These are phyloP conservation scores for Clamator glandarius DNA, from an alignment of 2,797 vertebrate genomes.

Conservation along the genomic window DNA sequence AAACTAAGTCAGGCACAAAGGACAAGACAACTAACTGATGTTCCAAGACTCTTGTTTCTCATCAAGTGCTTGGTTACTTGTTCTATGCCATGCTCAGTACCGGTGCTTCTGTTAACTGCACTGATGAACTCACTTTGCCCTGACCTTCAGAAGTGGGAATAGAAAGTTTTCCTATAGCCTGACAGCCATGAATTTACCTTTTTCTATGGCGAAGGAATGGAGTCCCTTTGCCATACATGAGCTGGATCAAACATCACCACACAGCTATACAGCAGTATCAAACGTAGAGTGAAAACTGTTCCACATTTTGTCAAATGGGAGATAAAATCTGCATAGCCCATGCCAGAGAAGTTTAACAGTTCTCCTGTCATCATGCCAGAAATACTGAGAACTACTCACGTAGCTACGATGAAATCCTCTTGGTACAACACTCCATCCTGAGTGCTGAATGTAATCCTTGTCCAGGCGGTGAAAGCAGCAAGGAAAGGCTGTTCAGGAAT, in stretches of 20 bases:
- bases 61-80: not conserved
- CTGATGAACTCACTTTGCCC: not conserved
- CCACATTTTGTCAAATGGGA: not conserved
- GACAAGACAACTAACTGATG: not conserved
- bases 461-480: not conserved
- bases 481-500: not conserved
- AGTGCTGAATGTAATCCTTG: not conserved
- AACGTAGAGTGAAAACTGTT: not conserved
- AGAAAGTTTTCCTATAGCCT: not conserved
- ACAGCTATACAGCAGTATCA: not conserved
- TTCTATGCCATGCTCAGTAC: not conserved
- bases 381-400: not conserved
- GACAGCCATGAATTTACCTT: not conserved
- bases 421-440: rapidly evolving
- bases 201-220: not conserved
- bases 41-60: not conserved
- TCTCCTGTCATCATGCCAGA: not conserved
- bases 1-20: not conserved
- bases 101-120: not conserved
- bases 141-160: not conserved
- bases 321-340: not conserved
- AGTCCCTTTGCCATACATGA: rapidly evolving
- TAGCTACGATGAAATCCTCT: rapidly evolving
- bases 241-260: not conserved
- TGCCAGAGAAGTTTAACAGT: not conserved